Conservation (phyloP, 2,113 vertebrate species). For the Hirundichthys speculiger region DNA sequence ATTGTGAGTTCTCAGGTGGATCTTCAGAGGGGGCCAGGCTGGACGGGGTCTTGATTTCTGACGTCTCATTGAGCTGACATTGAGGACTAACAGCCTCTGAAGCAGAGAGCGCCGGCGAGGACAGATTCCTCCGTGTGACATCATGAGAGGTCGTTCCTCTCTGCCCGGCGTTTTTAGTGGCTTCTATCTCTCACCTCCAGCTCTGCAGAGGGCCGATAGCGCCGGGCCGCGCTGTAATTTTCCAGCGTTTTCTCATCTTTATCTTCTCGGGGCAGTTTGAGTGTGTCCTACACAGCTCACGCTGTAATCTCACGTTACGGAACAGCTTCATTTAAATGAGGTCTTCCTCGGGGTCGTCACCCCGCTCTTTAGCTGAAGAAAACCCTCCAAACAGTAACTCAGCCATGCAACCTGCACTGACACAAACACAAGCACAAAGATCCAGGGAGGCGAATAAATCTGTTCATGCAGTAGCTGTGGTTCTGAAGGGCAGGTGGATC, state of each 20-base stretch:
- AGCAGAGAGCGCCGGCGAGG: slow-evolving; percentile 22
- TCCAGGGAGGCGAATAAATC: background rate
- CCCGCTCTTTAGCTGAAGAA: slow-evolving; percentile 35
- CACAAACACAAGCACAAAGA: slow-evolving; percentile 1
- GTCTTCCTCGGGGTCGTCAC: slow-evolving; percentile 56
- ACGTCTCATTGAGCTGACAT: slow-evolving; percentile 36
- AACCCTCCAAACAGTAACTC: slow-evolving; percentile 16
- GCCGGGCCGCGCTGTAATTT: slow-evolving; percentile 59
- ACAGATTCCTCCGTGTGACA: slow-evolving; percentile 57
- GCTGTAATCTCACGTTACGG: slow-evolving; percentile 61
- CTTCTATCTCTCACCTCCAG: slow-evolving; percentile 69
- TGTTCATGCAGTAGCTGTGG: background rate
- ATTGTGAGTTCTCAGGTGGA: too few species aligned
- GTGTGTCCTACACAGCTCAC: slow-evolving; percentile 55
- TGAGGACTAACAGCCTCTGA: slow-evolving; percentile 49
- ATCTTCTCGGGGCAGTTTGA: slow-evolving; percentile 52
- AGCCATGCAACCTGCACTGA: slow-evolving; percentile 18
- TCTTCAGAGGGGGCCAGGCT: too few species aligned
- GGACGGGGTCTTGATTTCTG: slow-evolving; percentile 11
- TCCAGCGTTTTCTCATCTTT: slow-evolving; percentile 66
- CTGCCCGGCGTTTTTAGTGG: slow-evolving; percentile 44
- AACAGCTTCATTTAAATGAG: slow-evolving; percentile 61
- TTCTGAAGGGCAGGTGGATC: background rate
- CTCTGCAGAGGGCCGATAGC: slow-evolving; percentile 59
- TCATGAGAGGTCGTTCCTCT: slow-evolving; percentile 61